Evolutionary conservation across 2,888 invertebrate genomes (phyloP), one percentile per base, ranked within the genome.

Genomic region (Globia sparganii): DNA sequence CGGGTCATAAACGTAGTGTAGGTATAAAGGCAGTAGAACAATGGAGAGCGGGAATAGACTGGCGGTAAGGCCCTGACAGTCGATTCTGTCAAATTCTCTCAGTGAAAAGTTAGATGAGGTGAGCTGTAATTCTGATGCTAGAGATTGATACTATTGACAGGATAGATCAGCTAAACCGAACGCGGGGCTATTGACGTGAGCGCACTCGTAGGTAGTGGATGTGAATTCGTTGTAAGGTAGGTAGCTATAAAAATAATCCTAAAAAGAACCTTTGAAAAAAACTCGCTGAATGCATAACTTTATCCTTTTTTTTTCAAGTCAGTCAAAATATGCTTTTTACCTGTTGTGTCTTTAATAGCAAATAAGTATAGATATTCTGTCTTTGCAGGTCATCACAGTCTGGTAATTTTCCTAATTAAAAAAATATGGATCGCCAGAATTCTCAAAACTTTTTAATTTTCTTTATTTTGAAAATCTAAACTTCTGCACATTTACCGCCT

Each of bases 1-100:
- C 9, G n/a, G 72, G 56, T 75, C 61, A 71, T 80, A 77, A 80
- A 69, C 21, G 25, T 71, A 18, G 37, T 18, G 21, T 15, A 61
- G 18, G 59, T 43, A 49, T 56, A 49, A 21, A 6, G 59, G 5
- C 62, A 81, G 74, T 49, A 76, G 61, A 72, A n/a, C 53, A 72
- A 76, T 31, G n/a, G 15, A 4, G 13, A 43, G 34, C n/a, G 4
- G 34, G 61, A 53, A 76, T 18, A 40, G 28, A 5, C 28, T 28
- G 34, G n/a, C n/a, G 28, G 25, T 53, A 25, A 53, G 2, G 25
- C 4, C 53, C 25, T 25, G 46, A 5, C 46, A 4, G 18, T 18
- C 46, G 18, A 46, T 46, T 46, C 46, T 18, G 46, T 46, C 1
- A 46, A 46, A 46, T 18, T 46, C 18, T 46, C 46, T 5, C 18